A percentile compares a stretch with the other conserved stretches of the same genome.
Evolutionary conservation across 2,797 vertebrate genomes (phyloP).

Genomic region (Urosaurus nigricauda): DNA sequence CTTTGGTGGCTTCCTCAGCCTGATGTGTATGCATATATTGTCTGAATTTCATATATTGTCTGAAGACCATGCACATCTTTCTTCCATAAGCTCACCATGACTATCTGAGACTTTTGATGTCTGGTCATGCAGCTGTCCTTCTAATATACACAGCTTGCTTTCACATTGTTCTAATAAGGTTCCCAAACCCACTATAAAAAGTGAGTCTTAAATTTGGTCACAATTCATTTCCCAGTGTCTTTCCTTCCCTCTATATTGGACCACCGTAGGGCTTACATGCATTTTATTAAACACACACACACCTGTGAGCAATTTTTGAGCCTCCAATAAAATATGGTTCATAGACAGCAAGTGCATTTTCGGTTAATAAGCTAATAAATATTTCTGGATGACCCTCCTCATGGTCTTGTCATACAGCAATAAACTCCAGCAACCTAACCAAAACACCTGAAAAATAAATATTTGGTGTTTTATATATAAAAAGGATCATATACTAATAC

Average conservation of each 20-base stretch:
- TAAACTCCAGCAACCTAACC: neutral
- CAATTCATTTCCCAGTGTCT: neutral
- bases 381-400: neutral
- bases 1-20: neutral
- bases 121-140: neutral
- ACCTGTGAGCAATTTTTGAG: neutral
- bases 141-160: neutral
- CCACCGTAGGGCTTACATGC: neutral
- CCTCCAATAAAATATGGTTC: neutral
- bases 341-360: neutral
- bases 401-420: neutral
- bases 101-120: neutral
- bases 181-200: neutral
- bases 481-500: neutral
- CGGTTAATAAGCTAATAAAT: neutral
- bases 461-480: neutral
- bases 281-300: neutral
- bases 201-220: neutral
- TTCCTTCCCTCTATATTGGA: neutral
- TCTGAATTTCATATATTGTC: neutral
- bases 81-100: neutral
- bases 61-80: neutral
- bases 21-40: no score
- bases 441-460: neutral
- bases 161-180: neutral